Evolutionary conservation across 2,888 invertebrate genomes (phyloP).

Genomic region (Ophonus ardosiacus): DNA sequence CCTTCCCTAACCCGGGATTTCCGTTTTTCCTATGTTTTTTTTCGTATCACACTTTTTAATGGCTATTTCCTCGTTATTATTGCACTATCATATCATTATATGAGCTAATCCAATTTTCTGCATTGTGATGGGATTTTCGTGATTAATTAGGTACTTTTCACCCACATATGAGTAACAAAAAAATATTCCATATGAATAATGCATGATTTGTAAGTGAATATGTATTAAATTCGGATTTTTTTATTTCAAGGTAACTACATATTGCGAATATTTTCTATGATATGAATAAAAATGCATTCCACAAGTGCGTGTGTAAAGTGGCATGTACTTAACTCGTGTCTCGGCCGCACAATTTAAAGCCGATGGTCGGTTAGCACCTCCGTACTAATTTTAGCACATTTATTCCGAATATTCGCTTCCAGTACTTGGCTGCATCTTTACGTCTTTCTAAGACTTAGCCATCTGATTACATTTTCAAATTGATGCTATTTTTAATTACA

Average conservation of each 20-base stretch:
- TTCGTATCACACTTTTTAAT: background rate
- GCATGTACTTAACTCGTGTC: background rate
- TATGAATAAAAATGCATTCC: conserved; percentile 40
- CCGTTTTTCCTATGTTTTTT: conserved; percentile 32
- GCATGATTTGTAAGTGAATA: background rate
- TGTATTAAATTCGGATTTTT: conserved; percentile 15
- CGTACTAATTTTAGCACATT: conserved; percentile 57
- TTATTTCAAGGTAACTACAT: conserved; percentile 18
- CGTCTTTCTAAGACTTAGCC: background rate
- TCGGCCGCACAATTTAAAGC: conserved; percentile 17
- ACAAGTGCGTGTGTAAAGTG: conserved; percentile 26
- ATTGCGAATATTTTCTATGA: conserved; percentile 11
- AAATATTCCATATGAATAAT: background rate
- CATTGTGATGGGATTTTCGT: background rate
- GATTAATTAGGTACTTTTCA: background rate
- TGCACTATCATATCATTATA: background rate
- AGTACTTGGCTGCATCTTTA: conserved; percentile 4
- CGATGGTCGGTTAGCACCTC: conserved; percentile 47
- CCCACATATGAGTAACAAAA: background rate
- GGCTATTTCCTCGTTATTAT: background rate
- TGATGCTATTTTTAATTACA: background rate
- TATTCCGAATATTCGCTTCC: conserved; percentile 41
- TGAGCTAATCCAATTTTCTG: conserved; percentile 8
- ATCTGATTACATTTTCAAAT: background rate
- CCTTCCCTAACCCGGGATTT: conserved; percentile 55